Evolutionary conservation across 2,888 invertebrate genomes (phyloP), one percentile per base, ranked within the genome.

Genomic region (Tenodera sinensis): DNA sequence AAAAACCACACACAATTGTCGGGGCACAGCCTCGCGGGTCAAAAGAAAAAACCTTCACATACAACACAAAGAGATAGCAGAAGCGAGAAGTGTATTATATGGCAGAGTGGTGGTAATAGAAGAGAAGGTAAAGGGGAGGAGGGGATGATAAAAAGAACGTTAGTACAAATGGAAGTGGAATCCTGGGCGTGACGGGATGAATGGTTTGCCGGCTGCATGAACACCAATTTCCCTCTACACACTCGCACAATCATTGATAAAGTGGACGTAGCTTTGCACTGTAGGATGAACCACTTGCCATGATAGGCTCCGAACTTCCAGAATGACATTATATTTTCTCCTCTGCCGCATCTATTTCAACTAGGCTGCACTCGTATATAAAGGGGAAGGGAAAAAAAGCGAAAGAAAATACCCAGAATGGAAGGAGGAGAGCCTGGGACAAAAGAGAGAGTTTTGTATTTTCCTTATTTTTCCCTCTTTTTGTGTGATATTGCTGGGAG

Each of bases 401-500:
- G 54, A 71, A 25, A 71, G 54, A 71, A 71, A 71, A 71, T 71
- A 25, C 54, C 25, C 54, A 71, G 54, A 71, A 71, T 71, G 54
- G 54, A 71, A 71, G 25, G 54, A 54, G 54, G 25, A 71, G 54
- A 71, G 54, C 54, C 54, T 6, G 20, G 25, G 15, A 20, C 15
- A 71, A 25, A 71, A 3, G 54, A 71, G 54, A 71, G 54, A 71
- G 54, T 71, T 71, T 71, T 71, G 54, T 71, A 71, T 25, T 71
- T 71, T 71, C 87, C 81, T 30, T 87, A 34, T 83, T 87, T 28
- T 28, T 87, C 87, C 54, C 54, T 84, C 28, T 47, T 87, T 54
- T 84, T 89, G 87, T 89, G 86, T 34, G 89, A 86, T 85, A 87
- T 87, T 89, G 89, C 89, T 86, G 54, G 81, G 54, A 87, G 54